These are phyloP conservation scores for Drosophila fulvimacula DNA, from an alignment of 2,888 invertebrate species.

Conservation along the genomic window DNA sequence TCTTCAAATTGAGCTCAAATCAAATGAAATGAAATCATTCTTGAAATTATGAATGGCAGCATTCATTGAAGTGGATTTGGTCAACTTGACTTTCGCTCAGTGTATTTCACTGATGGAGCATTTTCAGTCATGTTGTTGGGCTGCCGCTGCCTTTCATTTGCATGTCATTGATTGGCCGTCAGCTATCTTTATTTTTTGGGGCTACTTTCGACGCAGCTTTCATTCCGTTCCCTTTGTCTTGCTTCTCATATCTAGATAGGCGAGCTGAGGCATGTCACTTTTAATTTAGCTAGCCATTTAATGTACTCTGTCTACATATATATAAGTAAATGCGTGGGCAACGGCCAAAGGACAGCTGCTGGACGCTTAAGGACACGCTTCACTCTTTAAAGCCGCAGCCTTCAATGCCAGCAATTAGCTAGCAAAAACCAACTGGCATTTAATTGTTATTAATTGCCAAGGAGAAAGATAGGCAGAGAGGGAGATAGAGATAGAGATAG, in stretches of 20 bases:
- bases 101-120: constrained; percentile 24
- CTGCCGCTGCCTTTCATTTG: constrained; percentile 43
- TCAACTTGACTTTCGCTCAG: constrained; percentile 3
- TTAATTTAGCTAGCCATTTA: constrained; percentile 76
- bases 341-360: constrained; percentile 44
- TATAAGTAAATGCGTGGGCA: background rate
- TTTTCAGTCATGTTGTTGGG: constrained; percentile 30
- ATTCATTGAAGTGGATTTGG: constrained; percentile 14
- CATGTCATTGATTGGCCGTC: constrained; percentile 53
- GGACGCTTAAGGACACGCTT: constrained; percentile 57
- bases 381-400: constrained; percentile 47
- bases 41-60: constrained; percentile 21
- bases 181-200: constrained; percentile 16
- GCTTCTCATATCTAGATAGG: constrained; percentile 52
- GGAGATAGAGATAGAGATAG: background rate
- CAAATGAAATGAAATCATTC: constrained; percentile 31
- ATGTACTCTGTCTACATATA: constrained; percentile 25
- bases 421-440: constrained; percentile 53
- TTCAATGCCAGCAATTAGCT: constrained; percentile 62
- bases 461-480: constrained; percentile 16
- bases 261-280: constrained; percentile 75
- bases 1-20: constrained; percentile 8
- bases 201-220: background rate
- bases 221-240: background rate
- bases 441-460: constrained; percentile 78